Conservation (phyloP, 2,888 invertebrate genomes). For the Tricholauxania praeusta region DNA sequence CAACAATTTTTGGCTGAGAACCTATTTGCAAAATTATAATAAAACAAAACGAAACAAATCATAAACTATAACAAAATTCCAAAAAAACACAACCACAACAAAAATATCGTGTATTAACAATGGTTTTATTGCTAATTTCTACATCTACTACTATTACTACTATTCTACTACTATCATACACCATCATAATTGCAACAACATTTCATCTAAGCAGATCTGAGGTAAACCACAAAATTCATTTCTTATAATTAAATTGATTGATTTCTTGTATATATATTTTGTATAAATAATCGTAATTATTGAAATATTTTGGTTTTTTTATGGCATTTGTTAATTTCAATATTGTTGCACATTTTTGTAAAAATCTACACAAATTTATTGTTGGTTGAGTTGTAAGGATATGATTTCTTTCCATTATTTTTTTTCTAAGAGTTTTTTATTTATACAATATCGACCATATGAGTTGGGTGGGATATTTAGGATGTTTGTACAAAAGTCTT, state of each 20-base stretch:
- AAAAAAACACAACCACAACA: slow-evolving; percentile 28
- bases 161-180: slow-evolving; percentile 6
- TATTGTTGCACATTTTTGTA: too few relatives aligned
- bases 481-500: too few relatives aligned
- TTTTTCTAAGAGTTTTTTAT: too few relatives aligned
- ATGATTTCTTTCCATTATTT: too few relatives aligned
- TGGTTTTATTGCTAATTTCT: background rate
- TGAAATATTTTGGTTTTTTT: slow-evolving; percentile 38
- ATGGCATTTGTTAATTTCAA: slow-evolving; percentile 24
- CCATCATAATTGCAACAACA: slow-evolving; percentile 38
- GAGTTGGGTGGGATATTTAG: too few relatives aligned
- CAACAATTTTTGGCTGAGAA: slow-evolving; percentile 42
- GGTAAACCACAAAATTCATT: slow-evolving; percentile 62
- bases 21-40: slow-evolving; percentile 5
- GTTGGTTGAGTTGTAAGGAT: too few relatives aligned
- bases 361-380: too few relatives aligned
- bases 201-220: slow-evolving; percentile 60
- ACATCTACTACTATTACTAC: slow-evolving; percentile 4
- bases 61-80: slow-evolving; percentile 13
- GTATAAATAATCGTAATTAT: slow-evolving; percentile 36
- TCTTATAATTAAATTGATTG: slow-evolving; percentile 31
- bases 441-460: too few relatives aligned
- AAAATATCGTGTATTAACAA: slow-evolving; percentile 11
- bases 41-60: slow-evolving; percentile 32
- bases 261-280: slow-evolving; percentile 14